Evolutionary conservation across 1,140 invertebrate genomes (phyloP).

Genomic region (Thalassaphorura encarpata): DNA sequence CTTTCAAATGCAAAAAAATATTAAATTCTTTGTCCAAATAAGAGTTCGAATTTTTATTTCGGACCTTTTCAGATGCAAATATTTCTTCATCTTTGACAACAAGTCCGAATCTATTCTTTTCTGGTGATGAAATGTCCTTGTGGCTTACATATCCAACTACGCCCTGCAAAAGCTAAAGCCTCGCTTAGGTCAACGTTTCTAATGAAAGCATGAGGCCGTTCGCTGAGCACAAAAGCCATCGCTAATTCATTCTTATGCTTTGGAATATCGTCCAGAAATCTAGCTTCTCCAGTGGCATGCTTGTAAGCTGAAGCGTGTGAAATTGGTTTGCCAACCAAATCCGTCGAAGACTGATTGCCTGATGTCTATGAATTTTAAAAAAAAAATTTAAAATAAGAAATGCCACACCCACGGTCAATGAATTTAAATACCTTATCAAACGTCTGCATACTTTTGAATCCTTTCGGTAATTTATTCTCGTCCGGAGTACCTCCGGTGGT

Average conservation of each 20-base stretch:
- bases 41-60: constrained; percentile 29
- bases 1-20: constrained; percentile 34
- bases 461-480: too few species aligned
- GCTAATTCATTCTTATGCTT: constrained; percentile 36
- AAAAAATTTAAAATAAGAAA: not conserved
- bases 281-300: constrained; percentile 46
- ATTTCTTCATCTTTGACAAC: constrained; percentile 34
- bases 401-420: too few species aligned
- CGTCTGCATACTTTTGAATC: not conserved
- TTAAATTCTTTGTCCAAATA: constrained; percentile 32
- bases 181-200: constrained; percentile 36
- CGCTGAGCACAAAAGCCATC: constrained; percentile 40
- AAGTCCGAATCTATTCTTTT: constrained; percentile 32
- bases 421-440: not conserved
- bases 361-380: not conserved
- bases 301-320: constrained; percentile 44
- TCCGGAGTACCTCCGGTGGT: too few species aligned
- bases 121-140: constrained; percentile 28
- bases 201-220: constrained; percentile 41
- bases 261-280: constrained; percentile 46
- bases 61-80: constrained; percentile 34
- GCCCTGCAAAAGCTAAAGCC: constrained; percentile 39
- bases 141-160: constrained; percentile 35
- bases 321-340: constrained; percentile 45
- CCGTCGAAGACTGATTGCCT: constrained; percentile 16